phyloP scores from a whole-genome alignment of 1,140 invertebrate species.

The Calliphora vicina region DNA sequence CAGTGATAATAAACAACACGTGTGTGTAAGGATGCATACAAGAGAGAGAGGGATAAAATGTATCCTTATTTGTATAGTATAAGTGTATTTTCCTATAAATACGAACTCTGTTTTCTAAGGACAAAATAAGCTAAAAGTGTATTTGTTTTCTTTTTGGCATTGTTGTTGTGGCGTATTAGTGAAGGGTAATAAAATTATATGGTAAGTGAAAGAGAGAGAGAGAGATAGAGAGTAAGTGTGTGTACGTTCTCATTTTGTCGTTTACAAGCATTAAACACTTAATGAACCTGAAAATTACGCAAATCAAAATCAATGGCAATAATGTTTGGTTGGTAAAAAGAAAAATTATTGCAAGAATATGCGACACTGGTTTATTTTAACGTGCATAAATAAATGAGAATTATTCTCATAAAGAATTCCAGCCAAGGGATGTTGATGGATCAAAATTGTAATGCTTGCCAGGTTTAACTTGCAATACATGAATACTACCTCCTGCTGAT shows the following conservation, averaged over 20 bases:
- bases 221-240: background rate
- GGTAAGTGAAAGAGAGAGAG: background rate
- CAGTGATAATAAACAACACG: too few species aligned
- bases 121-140: background rate
- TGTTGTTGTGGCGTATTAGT: background rate
- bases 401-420: too few species aligned
- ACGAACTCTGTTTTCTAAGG: too few species aligned
- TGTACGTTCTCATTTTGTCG: slow-evolving; percentile 56
- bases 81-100: background rate
- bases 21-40: background rate
- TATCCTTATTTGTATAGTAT: background rate
- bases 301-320: slow-evolving; percentile 49
- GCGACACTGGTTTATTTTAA: too few species aligned
- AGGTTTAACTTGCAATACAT: too few species aligned
- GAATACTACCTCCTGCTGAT: too few species aligned
- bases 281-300: slow-evolving; percentile 63
- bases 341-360: too few species aligned
- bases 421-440: too few species aligned
- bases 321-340: background rate
- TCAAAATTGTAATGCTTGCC: too few species aligned
- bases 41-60: too few species aligned
- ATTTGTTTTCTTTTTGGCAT: background rate
- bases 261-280: slow-evolving; percentile 62
- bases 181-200: background rate
- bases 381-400: too few species aligned